Evolutionary conservation across 2,888 invertebrate genomes (phyloP), one percentile per base, ranked within the genome.

Genomic region (Pogonocherus hispidulus): DNA sequence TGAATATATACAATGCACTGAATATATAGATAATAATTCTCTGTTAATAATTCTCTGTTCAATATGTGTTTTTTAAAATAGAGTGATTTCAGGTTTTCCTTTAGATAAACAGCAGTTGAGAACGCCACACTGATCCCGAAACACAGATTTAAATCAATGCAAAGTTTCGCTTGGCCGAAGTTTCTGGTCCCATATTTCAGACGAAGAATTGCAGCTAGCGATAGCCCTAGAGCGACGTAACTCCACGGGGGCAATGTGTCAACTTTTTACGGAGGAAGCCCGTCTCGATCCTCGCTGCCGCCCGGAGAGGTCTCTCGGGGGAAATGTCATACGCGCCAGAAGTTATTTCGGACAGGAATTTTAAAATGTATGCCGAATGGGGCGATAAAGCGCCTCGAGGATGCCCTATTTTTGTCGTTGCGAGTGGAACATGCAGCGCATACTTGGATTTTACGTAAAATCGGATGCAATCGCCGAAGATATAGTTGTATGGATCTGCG

Each of bases 211-310:
- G 46, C 47, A 49, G 35, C 18, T 32, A 54, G 54, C 35, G 16
- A 23, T 54, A 20, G 41, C 4, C 19, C 44, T 49, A 44, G 18
- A n/a, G 19, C 44, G n/a, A 27, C n/a, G 22, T 23, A 52, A 51
- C 20, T 63, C 52, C 63, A 20, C 18, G 16, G 20, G 62, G 51
- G 35, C 32, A 23, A 16, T 19, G n/a, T 63, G 52, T 63, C 54
- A 55, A 47, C 52, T 51, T 44, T 27, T 63, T 51, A 23, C 22
- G 3, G 49, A 23, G 11, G 32, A n/a, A 41, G 20, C 16, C 1
- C 11, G 60, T 27, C 47, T 44, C 14, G 32, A 55, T 37, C 19
- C 16, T 2, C 18, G 46, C 59, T 47, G 19, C n/a, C 37, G 22
- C 22, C 27, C 14, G 1, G 9, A 11, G 59, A 23, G 5, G 16